Percentiles rank a stretch among this genome's conserved stretches.
Evolutionary conservation across 2,113 vertebrate genomes (phyloP).

Genomic region (Lota lota): DNA sequence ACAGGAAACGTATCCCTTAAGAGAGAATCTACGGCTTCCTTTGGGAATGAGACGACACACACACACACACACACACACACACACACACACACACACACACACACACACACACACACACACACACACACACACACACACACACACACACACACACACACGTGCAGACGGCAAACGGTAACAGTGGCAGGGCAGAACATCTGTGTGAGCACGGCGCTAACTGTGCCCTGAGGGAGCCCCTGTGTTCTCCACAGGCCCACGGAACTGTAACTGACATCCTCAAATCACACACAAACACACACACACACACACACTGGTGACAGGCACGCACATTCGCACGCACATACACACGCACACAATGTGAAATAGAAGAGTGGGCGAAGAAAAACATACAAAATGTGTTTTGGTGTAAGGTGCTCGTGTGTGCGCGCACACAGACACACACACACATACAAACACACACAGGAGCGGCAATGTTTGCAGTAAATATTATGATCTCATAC

Average conservation of each 20-base stretch:
- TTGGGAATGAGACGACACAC: constrained; percentile 8
- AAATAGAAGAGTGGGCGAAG: too few species aligned
- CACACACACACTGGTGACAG: constrained; percentile 18
- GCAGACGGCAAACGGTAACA: constrained; percentile 42
- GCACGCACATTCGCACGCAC: constrained; percentile 18
- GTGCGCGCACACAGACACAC: constrained; percentile 39
- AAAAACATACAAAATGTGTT: too few species aligned
- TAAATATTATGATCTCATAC: too few species aligned
- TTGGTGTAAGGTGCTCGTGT: too few species aligned
- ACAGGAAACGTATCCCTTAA: constrained; percentile 18
- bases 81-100: constrained; percentile 22
- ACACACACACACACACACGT: constrained; percentile 26
- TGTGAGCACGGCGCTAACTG: constrained; percentile 68
- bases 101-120: constrained; percentile 23
- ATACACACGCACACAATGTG: constrained; percentile 56
- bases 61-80: constrained; percentile 10
- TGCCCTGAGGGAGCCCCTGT: constrained; percentile 62
- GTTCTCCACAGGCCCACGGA: constrained; percentile 63
- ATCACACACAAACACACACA: constrained; percentile 31
- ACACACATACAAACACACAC: constrained; percentile 36
- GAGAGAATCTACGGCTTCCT: constrained; percentile 51
- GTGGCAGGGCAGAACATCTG: constrained; percentile 64
- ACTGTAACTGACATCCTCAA: constrained; percentile 67
- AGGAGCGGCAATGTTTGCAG: too few species aligned
- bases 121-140: constrained; percentile 30